These are phyloP conservation scores for Thereva unica DNA, from an alignment of 2,888 invertebrate genomes.

Conservation along the genomic window DNA sequence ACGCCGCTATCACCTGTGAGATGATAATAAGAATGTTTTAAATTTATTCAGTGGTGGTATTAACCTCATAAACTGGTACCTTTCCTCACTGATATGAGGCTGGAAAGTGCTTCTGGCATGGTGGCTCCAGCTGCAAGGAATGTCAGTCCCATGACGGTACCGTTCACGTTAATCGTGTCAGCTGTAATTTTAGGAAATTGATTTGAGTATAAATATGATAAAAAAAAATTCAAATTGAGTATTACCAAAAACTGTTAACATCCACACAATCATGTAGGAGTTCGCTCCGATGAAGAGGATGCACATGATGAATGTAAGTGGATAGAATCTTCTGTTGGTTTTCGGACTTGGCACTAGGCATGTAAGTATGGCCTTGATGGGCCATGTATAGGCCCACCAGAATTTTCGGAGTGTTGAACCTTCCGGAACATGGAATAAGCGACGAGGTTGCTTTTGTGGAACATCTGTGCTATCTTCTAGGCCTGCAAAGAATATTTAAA, in stretches of 20 bases:
- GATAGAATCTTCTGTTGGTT: constrained; percentile 66
- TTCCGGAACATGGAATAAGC: constrained; percentile 60
- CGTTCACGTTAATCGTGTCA: constrained; percentile 77
- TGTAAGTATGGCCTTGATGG: constrained; percentile 68
- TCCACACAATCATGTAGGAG: constrained; percentile 90
- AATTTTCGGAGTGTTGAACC: constrained; percentile 48
- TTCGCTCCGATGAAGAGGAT: constrained; percentile 83
- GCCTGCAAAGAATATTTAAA: neutral
- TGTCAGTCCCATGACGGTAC: constrained; percentile 89
- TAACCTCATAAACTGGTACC: constrained; percentile 61
- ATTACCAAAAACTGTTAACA: constrained; percentile 83
- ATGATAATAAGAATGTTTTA: constrained; percentile 5
- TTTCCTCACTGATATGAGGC: constrained; percentile 82
- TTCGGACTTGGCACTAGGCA: constrained; percentile 74
- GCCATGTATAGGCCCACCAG: constrained; percentile 75
- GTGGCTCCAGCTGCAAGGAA: constrained; percentile 89
- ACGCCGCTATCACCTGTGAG: constrained; percentile 78
- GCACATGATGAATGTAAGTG: constrained; percentile 82
- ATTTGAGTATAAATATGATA: neutral
- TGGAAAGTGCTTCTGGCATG: constrained; percentile 79
- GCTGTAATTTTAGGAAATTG: constrained; percentile 58
- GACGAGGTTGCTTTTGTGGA: constrained; percentile 41
- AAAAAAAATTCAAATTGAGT: neutral
- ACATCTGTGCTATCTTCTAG: constrained; percentile 3
- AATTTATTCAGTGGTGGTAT: neutral